Percentiles rank a stretch among this genome's conserved stretches.
Evolutionary conservation across 2,888 invertebrate genomes (phyloP).

Genomic region (Stenchaetothrips biformis): DNA sequence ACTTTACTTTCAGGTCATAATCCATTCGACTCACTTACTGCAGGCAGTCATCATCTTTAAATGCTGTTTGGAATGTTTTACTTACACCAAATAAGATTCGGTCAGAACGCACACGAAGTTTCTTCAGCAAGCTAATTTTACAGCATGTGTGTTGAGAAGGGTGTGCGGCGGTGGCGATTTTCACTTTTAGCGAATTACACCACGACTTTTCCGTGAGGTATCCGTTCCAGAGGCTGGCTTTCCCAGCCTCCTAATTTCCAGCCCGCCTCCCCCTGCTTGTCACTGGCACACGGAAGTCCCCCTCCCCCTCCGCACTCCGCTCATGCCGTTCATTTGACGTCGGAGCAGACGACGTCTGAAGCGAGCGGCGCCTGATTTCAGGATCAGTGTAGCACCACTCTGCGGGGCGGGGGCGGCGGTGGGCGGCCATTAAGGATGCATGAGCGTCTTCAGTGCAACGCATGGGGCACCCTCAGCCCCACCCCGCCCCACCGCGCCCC

Average conservation of each 20-base stretch:
- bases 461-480: slow-evolving; percentile 13
- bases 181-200: no score
- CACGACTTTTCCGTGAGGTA: no score
- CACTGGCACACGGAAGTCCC: no score
- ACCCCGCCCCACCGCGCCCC: not conserved
- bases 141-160: slow-evolving; percentile 26
- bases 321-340: not conserved
- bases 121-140: slow-evolving; percentile 26
- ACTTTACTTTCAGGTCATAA: no score
- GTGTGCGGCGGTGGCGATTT: slow-evolving; percentile 14
- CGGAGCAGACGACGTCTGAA: no score
- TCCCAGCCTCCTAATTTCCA: no score
- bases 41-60: slow-evolving; percentile 25
- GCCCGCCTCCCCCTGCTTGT: no score
- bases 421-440: slow-evolving; percentile 5
- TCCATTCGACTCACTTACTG: slow-evolving; percentile 26
- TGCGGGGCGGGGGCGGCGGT: not conserved
- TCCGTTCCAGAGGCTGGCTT: no score
- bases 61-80: slow-evolving; percentile 26
- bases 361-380: not conserved
- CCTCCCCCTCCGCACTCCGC: not conserved
- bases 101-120: slow-evolving; percentile 26
- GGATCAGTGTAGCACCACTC: not conserved
- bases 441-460: slow-evolving; percentile 24
- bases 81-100: slow-evolving; percentile 28